phyloP scores from a whole-genome alignment of 2,113 vertebrate genomes.

The Psittacus erithacus region DNA sequence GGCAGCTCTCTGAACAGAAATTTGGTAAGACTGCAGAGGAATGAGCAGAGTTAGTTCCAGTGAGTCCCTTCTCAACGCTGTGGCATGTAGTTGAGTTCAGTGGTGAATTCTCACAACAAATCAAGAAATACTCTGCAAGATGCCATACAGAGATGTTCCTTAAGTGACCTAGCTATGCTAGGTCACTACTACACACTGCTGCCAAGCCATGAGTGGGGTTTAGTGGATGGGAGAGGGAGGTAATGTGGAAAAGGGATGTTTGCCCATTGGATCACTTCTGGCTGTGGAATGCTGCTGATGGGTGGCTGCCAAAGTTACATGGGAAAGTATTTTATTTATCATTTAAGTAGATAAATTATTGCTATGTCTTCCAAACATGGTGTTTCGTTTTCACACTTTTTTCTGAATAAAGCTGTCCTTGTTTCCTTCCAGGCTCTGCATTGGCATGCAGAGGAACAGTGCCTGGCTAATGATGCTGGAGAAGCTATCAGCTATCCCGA shows the following conservation, averaged over 20 bases:
- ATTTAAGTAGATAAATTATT: not conserved
- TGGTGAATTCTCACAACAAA: constrained; percentile 1
- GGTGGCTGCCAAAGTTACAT: not conserved
- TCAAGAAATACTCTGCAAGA: not conserved
- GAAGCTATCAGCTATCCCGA: not conserved
- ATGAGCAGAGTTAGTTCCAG: not conserved
- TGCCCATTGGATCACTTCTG: not conserved
- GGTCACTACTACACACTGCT: not conserved
- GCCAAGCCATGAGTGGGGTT: constrained; percentile 22
- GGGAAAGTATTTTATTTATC: constrained; percentile 25
- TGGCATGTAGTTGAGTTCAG: not conserved
- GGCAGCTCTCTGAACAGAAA: not conserved
- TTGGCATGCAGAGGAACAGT: not conserved
- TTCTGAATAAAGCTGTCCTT: not conserved
- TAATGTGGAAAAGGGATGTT: not conserved
- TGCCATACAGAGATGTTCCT: not conserved
- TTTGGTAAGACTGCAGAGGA: not conserved
- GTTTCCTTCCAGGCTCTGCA: not conserved
- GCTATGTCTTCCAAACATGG: not conserved
- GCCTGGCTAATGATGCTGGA: not conserved
- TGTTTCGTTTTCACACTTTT: not conserved
- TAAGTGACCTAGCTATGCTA: not conserved
- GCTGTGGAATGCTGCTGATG: not conserved
- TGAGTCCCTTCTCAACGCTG: not conserved
- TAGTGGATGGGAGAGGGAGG: not conserved